Evolutionary conservation across 2,888 invertebrate species (phyloP).

Genomic region (Pristionchus japonicus): DNA sequence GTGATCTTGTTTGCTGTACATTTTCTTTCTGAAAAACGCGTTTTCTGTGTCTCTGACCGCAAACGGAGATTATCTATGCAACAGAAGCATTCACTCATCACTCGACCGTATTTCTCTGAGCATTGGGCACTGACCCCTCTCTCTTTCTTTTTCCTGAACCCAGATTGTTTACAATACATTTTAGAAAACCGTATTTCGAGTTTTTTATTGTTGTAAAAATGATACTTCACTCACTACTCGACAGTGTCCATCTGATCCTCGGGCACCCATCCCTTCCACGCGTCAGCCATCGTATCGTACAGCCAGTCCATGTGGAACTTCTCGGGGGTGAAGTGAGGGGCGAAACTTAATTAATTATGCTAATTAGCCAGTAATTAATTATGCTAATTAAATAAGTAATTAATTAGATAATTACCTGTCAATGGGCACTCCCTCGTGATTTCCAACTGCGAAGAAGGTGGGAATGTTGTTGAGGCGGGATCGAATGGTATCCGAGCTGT

Average conservation of each 20-base stretch:
- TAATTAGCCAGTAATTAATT: neutral
- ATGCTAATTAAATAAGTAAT: neutral
- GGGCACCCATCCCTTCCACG: constrained; percentile 86
- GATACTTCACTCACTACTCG: constrained; percentile 55
- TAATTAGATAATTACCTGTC: constrained; percentile 80
- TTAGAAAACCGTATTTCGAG: no score
- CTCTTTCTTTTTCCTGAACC: no score
- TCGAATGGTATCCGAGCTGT: constrained; percentile 61
- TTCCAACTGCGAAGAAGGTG: constrained; percentile 93
- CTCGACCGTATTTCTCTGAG: no score
- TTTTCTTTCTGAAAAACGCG: no score
- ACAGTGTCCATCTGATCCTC: constrained; percentile 57
- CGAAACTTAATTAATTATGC: constrained; percentile 71
- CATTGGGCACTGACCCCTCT: no score
- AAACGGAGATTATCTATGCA: no score
- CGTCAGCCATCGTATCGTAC: constrained; percentile 83
- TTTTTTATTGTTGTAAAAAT: no score
- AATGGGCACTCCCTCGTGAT: constrained; percentile 95
- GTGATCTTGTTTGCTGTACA: no score
- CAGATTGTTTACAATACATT: no score
- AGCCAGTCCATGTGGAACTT: constrained; percentile 83
- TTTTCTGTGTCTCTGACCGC: no score
- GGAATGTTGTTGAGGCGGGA: constrained; percentile 82
- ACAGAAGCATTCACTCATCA: no score
- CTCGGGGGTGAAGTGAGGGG: constrained; percentile 75